phyloP scores from a whole-genome alignment of 1,140 invertebrate genomes.

The Meloidogyne exigua region DNA sequence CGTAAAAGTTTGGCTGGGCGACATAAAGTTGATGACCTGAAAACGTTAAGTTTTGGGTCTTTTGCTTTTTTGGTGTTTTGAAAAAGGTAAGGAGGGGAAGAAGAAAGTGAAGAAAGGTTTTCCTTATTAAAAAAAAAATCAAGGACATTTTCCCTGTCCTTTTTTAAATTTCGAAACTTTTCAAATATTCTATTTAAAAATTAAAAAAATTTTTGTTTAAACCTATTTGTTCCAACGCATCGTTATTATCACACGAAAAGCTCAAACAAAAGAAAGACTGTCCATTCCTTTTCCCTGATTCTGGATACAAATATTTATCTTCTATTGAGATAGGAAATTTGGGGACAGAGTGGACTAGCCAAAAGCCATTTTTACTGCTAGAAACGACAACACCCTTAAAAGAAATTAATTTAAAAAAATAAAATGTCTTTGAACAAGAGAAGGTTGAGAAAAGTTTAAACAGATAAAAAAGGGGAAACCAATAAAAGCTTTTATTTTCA shows the following conservation, averaged over 20 bases:
- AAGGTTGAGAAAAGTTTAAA: no score
- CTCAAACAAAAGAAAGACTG: slow-evolving; percentile 84
- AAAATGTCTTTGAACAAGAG: no score
- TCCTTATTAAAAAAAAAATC: no score
- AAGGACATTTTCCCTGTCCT: no score
- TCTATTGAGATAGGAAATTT: slow-evolving; percentile 67
- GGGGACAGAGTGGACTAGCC: slow-evolving; percentile 87
- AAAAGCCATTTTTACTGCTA: slow-evolving; percentile 75
- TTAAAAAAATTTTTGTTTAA: neutral
- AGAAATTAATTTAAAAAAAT: no score
- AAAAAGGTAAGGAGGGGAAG: no score
- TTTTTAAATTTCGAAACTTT: no score
- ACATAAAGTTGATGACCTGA: slow-evolving; percentile 32
- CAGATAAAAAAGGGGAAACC: no score
- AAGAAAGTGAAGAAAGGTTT: no score
- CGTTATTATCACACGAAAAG: slow-evolving; percentile 69
- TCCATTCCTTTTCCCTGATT: slow-evolving; percentile 71
- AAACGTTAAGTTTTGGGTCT: neutral
- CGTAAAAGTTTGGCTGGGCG: slow-evolving; percentile 29
- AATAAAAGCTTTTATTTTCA: no score
- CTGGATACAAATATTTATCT: slow-evolving; percentile 31
- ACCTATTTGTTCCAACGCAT: slow-evolving; percentile 74
- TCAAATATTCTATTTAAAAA: no score
- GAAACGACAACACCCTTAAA: slow-evolving; percentile 71
- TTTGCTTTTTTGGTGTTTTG: no score